phyloP scores from a whole-genome alignment of 64 coral and sea anemone species.

The Pocillopora verrucosa region DNA sequence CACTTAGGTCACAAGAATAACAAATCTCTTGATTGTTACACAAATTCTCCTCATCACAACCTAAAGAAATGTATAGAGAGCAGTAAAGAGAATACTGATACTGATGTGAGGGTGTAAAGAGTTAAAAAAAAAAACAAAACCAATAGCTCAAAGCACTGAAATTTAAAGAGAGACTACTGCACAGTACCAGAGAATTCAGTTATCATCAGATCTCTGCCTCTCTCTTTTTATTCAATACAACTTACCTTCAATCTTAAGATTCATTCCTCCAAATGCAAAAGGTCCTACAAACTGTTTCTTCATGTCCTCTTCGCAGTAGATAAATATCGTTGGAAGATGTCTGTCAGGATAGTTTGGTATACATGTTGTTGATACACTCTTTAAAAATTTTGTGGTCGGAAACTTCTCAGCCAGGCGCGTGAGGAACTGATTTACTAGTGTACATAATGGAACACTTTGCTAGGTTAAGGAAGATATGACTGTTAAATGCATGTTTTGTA shows the following conservation, averaged over 20 bases:
- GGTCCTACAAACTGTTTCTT: constrained; percentile 89
- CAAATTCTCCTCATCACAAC: too few species aligned
- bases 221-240: background rate
- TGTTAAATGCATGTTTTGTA: background rate
- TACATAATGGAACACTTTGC: constrained; percentile 80
- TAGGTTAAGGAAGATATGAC: constrained; percentile 53
- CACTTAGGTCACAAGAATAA: too few species aligned
- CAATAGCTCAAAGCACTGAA: too few species aligned
- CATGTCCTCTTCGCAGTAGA: constrained; percentile 85
- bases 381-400: constrained; percentile 93
- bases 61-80: too few species aligned
- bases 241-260: constrained; percentile 85
- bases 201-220: too few species aligned
- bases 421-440: constrained; percentile 85
- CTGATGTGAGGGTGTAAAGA: too few species aligned
- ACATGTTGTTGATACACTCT: constrained; percentile 93
- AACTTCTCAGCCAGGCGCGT: constrained; percentile 74
- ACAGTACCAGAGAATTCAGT: too few species aligned
- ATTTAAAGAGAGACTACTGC: too few species aligned
- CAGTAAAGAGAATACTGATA: too few species aligned
- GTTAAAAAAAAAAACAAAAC: too few species aligned
- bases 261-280: constrained; percentile 92
- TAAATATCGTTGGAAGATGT: constrained; percentile 93
- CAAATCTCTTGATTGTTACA: too few species aligned
- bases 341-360: constrained; percentile 99